Conservation (phyloP, 2,113 vertebrate species). For the Cacatua alba region DNA sequence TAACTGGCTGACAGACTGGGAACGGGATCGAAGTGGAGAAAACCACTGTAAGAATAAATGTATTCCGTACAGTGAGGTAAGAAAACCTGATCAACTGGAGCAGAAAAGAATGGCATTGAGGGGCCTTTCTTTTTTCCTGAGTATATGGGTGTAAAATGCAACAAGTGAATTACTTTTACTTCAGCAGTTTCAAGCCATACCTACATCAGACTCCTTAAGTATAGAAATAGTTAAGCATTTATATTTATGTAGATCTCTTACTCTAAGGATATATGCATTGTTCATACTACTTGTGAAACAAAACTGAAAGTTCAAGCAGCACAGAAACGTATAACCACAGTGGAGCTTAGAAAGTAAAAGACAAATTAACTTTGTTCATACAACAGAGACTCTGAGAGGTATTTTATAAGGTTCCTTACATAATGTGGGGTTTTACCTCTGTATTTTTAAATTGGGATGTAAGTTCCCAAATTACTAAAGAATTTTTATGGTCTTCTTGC, state of each 20-base stretch:
- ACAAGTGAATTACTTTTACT: not conserved
- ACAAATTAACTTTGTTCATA: not conserved
- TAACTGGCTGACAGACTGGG: constrained; percentile 75
- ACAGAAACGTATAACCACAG: not conserved
- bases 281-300: not conserved
- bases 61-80: constrained; percentile 69
- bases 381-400: not conserved
- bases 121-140: not conserved
- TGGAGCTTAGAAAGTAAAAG: not conserved
- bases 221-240: not conserved
- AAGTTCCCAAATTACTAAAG: not conserved
- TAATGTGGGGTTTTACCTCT: not conserved
- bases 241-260: not conserved
- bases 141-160: not conserved
- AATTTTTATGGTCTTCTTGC: not conserved
- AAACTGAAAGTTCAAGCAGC: not conserved
- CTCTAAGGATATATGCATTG: not conserved
- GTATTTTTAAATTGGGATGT: not conserved
- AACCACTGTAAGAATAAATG: constrained; percentile 72
- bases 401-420: not conserved
- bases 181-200: not conserved
- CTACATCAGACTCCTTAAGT: not conserved
- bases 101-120: not conserved
- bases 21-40: constrained; percentile 51
- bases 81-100: not conserved